Percentiles rank a stretch among this genome's conserved stretches.
phyloP scores from a whole-genome alignment of 2,888 invertebrate genomes.

The Cephus pygmeus region DNA sequence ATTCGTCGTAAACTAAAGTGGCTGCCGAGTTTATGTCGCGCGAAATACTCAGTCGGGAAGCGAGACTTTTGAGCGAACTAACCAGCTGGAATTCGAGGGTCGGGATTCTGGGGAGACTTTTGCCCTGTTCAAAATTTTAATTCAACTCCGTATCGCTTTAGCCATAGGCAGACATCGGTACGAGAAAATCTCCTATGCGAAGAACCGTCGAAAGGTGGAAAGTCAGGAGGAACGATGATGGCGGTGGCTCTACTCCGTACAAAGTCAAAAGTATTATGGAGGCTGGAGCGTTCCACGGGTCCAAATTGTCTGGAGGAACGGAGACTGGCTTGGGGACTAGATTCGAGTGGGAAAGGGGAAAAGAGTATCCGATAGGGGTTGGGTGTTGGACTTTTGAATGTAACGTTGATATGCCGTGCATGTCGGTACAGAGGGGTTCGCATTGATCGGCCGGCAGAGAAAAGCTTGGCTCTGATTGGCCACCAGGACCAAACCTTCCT shows the following conservation, averaged over 20 bases:
- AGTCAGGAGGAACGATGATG: neutral
- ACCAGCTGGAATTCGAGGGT: neutral
- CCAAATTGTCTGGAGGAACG: conserved; percentile 24
- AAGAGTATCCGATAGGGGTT: neutral
- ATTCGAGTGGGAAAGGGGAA: neutral
- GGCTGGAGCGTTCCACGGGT: neutral
- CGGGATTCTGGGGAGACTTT: neutral
- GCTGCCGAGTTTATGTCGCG: neutral
- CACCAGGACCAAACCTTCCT: conserved; percentile 24
- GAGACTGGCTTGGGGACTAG: conserved; percentile 27
- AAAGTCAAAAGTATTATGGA: neutral
- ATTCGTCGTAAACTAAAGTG: neutral
- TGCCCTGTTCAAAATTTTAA: neutral
- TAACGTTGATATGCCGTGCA: conserved; percentile 44
- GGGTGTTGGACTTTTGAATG: neutral
- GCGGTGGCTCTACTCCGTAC: neutral
- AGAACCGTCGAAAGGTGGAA: neutral
- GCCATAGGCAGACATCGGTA: neutral
- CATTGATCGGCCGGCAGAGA: conserved; percentile 60
- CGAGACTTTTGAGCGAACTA: neutral
- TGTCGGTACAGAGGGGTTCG: conserved; percentile 60
- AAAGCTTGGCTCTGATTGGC: conserved; percentile 58
- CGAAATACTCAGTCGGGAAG: too few relatives aligned
- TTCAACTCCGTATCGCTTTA: neutral
- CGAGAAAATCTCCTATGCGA: neutral